Base-by-base conservation (phyloP, 2,113 vertebrate genomes). In the Pyxicephalus adspersus region DNA sequence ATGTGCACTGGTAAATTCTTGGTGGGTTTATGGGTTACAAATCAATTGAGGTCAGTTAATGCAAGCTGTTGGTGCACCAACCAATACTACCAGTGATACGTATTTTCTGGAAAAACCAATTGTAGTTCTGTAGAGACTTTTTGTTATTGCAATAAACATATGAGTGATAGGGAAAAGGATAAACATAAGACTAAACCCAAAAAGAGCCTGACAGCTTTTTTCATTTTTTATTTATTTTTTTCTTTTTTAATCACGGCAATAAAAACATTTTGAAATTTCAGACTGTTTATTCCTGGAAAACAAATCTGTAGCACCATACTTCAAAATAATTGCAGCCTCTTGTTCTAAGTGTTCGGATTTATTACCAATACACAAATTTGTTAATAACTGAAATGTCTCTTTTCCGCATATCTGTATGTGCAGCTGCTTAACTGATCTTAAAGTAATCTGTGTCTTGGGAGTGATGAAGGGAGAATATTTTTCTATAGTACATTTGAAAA, bases 401-500 rank as follows among this genome's bases (percentile, higher is more conserved):
- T 77, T 52, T 63, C 55, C 50, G 55, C 52, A 34, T 64, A 67
- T 29, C 38, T 67, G 64, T 78, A 67, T 52, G 52, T 25, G 76
- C 29, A 67, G 52, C 64, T 31, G 52, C 63, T 52, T 74, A 51
- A 64, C 50, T 26, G 79, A 64, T 74, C 70, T 57, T 74, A 52
- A 65, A 64, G 65, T 70, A 64, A 73, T 74, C 34, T 73, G n/a
- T 25, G 60, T 81, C 60, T 81, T 65, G 58, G 60, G 60, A 74
- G 60, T 26, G 50, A 34, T 81, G 61, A 81, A 81, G 51, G 68
- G 20, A 65, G 61, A 78, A 74, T 73, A 74, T 74, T 55, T 25
- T 38, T 74, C 79, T 81, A 64, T 50, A 81, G 79, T 45, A 52
- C 34, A 81, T 81, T 65, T 74, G 9, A 31, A 65, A 73, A 65